phyloP scores from a whole-genome alignment of 1,140 invertebrate genomes.

The Zaprionus nigranus region DNA sequence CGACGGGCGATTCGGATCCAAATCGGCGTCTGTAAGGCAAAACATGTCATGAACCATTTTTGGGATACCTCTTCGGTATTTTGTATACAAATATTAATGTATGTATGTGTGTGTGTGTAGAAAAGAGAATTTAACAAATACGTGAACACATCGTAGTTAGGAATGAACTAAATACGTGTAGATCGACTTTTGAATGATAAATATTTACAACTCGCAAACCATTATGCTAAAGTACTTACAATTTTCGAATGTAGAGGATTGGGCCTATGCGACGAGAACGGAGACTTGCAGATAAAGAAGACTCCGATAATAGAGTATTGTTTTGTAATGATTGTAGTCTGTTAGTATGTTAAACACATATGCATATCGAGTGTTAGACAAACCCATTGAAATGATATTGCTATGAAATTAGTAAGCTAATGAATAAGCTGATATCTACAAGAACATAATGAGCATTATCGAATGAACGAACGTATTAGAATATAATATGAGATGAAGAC shows the following conservation, averaged over 20 bases:
- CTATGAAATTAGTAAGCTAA: constrained; percentile 10
- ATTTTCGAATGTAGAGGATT: constrained; percentile 17
- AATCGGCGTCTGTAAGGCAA: constrained; percentile 83
- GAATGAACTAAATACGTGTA: constrained; percentile 10
- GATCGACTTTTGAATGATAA: constrained; percentile 25
- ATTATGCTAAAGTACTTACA: constrained; percentile 55
- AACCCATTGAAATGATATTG: background rate
- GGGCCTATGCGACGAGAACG: constrained; percentile 54
- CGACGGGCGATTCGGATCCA: constrained; percentile 87
- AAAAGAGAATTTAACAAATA: constrained; percentile 8
- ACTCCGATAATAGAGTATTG: constrained; percentile 67
- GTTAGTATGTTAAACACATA: constrained; percentile 13
- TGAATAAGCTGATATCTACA: constrained; percentile 1
- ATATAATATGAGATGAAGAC: background rate
- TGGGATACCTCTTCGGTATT: background rate
- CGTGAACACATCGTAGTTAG: constrained; percentile 20
- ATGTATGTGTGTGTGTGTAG: constrained; percentile 16
- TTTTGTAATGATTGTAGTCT: constrained; percentile 21
- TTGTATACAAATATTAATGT: constrained; percentile 7
- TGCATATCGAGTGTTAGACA: constrained; percentile 13
- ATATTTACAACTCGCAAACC: constrained; percentile 17
- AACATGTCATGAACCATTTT: constrained; percentile 35
- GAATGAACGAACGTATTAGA: background rate
- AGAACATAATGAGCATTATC: background rate
- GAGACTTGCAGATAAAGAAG: constrained; percentile 68